Evolutionary conservation across 2,797 vertebrate species (phyloP), one percentile per base, ranked within the genome.

Genomic region (Adelosebastes latens): DNA sequence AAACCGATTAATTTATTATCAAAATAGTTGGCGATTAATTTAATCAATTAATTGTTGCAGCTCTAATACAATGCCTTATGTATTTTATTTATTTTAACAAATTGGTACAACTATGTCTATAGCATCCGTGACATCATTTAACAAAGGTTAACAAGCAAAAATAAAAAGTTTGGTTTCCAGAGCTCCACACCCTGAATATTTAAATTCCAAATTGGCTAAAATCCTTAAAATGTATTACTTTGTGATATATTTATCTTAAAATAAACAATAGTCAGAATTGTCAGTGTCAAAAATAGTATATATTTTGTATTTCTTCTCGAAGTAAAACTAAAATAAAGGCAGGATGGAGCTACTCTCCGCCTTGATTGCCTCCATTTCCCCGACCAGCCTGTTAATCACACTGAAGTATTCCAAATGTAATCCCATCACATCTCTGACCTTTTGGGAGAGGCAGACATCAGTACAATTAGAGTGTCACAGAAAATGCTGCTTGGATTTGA

Each of bases 401-500:
- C 91, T 91, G 92, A 94, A 95, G 95, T 91, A 95, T 95, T 96
- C 89, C 92, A 90, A 91, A 96, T 94, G 93, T 96, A 97, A 98
- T 97, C 96, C 88, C 85, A 88, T 90, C 91, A 93, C 86, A 91
- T 93, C 92, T 93, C 95, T 96, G 94, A 95, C 95, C 95, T 95
- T 95, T 95, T 93, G 95, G 94, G 91, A 95, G 93, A 94, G 88
- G 94, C 91, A 83, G 90, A 93, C 91, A 95, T 95, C 93, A 93
- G 91, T 90, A 96, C 96, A 97, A 97, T 97, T 97, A 97, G 94
- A 94, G 92, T 92, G 89, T 89, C 87, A 91, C 89, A 88, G 74
- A 86, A 94, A 96, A 95, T 86, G 92, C 92, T 91, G 89, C 91
- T 93, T 91, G 92, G 92, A 94, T 95, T 94, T 94, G 94, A 96